Conservation (phyloP, 2,113 vertebrate genomes). For the Ictidomys tridecemlineatus region DNA sequence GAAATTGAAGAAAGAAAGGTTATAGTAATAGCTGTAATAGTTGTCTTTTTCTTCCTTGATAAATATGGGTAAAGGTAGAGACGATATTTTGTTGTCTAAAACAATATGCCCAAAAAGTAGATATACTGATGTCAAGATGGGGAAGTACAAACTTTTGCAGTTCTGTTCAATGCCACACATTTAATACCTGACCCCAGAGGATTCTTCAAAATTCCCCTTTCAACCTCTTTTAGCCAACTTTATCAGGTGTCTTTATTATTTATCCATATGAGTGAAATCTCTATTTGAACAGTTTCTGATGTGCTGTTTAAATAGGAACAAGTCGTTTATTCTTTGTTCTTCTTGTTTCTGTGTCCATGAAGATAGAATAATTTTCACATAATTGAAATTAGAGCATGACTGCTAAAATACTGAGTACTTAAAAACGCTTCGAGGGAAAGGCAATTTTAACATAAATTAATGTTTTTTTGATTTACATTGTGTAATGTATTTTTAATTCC, state of each 20-base stretch:
- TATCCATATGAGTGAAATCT: background rate
- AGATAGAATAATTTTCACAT: constrained; percentile 58
- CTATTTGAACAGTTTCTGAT: constrained; percentile 23
- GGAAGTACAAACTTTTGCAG: background rate
- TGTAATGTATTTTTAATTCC: constrained; percentile 71
- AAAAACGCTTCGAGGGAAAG: constrained; percentile 41
- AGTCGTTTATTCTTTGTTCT: constrained; percentile 50
- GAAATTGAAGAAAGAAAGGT: constrained; percentile 60
- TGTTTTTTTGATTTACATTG: constrained; percentile 71
- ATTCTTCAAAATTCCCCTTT: background rate
- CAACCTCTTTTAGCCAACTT: background rate
- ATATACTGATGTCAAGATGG: background rate
- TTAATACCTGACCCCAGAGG: background rate
- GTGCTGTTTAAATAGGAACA: background rate
- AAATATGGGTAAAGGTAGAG: constrained; percentile 32
- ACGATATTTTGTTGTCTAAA: background rate
- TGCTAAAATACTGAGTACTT: constrained; percentile 57
- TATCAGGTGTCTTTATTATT: background rate
- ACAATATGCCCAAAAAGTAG: background rate
- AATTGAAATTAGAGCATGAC: constrained; percentile 61
- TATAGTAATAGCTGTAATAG: constrained; percentile 48
- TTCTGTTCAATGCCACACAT: background rate
- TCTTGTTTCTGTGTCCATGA: constrained; percentile 49
- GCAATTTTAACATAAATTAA: constrained; percentile 68
- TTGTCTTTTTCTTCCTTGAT: constrained; percentile 43